Percentiles rank a stretch among this genome's conserved stretches.
phyloP scores from a whole-genome alignment of 2,113 vertebrate genomes.

The Cyanocitta stelleri region DNA sequence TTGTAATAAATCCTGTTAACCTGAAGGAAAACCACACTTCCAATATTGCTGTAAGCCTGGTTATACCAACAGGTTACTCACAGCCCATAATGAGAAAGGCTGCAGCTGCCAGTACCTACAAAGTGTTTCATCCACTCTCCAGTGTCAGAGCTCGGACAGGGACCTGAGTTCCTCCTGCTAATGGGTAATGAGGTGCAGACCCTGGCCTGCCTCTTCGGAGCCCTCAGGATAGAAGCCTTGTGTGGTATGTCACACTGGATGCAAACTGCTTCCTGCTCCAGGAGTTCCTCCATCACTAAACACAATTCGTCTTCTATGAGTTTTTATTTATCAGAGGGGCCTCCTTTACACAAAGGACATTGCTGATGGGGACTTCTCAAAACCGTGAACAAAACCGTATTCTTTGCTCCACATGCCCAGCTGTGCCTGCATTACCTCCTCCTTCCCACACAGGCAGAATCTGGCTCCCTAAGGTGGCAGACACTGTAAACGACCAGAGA shows the following conservation, averaged over 20 bases:
- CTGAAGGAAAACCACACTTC: neutral
- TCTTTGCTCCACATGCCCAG: neutral
- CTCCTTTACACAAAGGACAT: neutral
- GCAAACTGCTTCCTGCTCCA: neutral
- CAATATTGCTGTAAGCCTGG: neutral
- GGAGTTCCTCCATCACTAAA: neutral
- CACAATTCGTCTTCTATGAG: no score
- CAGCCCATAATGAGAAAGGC: neutral
- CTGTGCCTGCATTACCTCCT: neutral
- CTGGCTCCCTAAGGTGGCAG: neutral
- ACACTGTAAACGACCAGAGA: rapidly evolving
- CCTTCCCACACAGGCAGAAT: no score
- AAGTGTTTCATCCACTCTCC: neutral
- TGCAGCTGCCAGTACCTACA: neutral
- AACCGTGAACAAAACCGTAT: neutral
- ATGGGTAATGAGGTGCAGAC: neutral
- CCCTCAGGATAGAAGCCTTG: neutral
- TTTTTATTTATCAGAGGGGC: neutral
- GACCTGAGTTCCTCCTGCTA: neutral
- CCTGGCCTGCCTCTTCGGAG: neutral
- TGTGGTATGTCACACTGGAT: neutral
- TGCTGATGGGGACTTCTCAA: neutral
- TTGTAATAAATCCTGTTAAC: neutral
- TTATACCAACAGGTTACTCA: neutral
- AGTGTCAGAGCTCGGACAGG: neutral